Conservation (phyloP, 2,113 vertebrate species). For the Myrmophylax atrothorax region DNA sequence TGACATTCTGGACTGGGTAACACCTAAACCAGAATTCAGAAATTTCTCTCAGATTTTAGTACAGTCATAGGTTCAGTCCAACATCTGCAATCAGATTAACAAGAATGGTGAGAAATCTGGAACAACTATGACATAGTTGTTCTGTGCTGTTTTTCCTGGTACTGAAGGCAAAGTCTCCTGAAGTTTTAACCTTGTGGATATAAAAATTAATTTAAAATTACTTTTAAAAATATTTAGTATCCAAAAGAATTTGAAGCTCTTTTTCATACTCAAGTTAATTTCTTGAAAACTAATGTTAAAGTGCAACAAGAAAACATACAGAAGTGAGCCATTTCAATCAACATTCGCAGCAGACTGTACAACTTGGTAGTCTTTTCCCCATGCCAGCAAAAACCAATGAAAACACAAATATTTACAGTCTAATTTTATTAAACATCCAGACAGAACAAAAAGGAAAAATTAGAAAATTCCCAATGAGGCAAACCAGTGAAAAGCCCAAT, state of each 20-base stretch:
- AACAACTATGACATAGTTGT: neutral
- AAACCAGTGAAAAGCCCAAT: neutral
- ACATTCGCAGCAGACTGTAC: neutral
- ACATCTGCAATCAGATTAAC: neutral
- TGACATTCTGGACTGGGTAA: neutral
- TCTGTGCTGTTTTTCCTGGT: neutral
- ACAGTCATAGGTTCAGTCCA: neutral
- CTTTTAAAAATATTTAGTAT: neutral
- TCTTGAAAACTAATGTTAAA: neutral
- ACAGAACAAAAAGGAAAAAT: neutral
- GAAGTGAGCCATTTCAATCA: neutral
- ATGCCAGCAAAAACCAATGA: neutral
- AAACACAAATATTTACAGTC: neutral
- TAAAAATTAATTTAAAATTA: neutral
- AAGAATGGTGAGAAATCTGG: neutral
- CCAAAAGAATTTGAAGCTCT: neutral
- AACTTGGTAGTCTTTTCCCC: neutral
- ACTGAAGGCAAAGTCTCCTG: neutral
- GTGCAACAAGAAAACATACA: neutral
- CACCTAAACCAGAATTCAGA: neutral
- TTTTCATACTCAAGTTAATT: neutral
- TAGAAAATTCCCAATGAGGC: neutral
- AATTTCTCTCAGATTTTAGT: neutral
- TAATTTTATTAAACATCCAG: neutral
- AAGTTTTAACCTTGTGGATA: neutral